Evolutionary conservation across 1,140 invertebrate genomes (phyloP).

Genomic region (Phocides pigmalion): DNA sequence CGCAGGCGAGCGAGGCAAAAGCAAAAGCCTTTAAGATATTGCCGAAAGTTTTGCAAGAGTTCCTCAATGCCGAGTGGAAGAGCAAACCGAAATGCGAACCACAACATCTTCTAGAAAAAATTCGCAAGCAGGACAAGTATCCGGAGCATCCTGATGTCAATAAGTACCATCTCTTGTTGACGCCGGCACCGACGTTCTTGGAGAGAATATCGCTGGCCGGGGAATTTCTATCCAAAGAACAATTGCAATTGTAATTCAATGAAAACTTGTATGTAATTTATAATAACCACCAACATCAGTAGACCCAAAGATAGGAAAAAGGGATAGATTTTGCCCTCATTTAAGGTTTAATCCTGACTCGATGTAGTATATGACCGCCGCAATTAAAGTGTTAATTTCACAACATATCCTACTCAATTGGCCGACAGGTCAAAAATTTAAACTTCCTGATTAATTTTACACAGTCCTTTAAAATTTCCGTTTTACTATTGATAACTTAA

Average conservation of each 20-base stretch:
- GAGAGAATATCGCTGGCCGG: conserved; percentile 89
- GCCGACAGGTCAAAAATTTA: too few relatives aligned
- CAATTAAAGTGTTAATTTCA: too few relatives aligned
- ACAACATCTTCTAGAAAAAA: conserved; percentile 85
- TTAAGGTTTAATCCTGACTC: too few relatives aligned
- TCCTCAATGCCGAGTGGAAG: conserved; percentile 73
- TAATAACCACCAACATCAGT: too few relatives aligned
- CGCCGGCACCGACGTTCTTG: conserved; percentile 88
- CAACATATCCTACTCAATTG: too few relatives aligned
- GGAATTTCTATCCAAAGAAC: conserved; percentile 83
- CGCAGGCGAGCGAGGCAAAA: conserved; percentile 58
- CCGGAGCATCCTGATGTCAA: conserved; percentile 80
- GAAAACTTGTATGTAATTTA: too few relatives aligned
- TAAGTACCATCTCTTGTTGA: conserved; percentile 86
- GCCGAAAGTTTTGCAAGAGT: conserved; percentile 79
- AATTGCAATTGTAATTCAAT: conserved; percentile 61
- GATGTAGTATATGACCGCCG: too few relatives aligned
- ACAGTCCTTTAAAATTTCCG: too few relatives aligned
- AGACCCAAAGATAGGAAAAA: too few relatives aligned
- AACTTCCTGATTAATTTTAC: too few relatives aligned
- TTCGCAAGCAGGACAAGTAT: conserved; percentile 85
- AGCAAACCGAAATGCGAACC: conserved; percentile 84
- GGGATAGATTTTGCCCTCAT: too few relatives aligned
- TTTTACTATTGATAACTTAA: too few relatives aligned
- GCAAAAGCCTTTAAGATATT: conserved; percentile 71